Percentiles rank a stretch among this genome's conserved stretches.
These are phyloP conservation scores for Aradophagus sp. DNA, from an alignment of 1,140 invertebrate species.

Conservation along the genomic window DNA sequence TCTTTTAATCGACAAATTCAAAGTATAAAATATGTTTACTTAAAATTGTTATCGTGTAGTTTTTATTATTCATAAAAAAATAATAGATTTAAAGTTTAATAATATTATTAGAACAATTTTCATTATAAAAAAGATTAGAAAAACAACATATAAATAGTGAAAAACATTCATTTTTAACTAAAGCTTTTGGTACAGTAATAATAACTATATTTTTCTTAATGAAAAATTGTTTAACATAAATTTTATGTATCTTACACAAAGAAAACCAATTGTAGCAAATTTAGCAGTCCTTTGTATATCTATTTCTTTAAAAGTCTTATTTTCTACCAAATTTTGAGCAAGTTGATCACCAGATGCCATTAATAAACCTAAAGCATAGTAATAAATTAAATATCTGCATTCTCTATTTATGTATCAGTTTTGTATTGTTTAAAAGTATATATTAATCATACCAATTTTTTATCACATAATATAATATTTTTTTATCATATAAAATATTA, in stretches of 20 bases:
- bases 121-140: slow-evolving; percentile 9
- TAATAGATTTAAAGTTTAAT: too few relatives aligned
- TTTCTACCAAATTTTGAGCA: slow-evolving; percentile 77
- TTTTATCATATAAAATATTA: neutral
- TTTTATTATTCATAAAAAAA: too few relatives aligned
- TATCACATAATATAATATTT: slow-evolving; percentile 10
- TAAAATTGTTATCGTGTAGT: too few relatives aligned
- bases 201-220: too few relatives aligned
- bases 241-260: slow-evolving; percentile 39
- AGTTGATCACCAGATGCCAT: slow-evolving; percentile 78
- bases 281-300: slow-evolving; percentile 72
- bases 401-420: too few relatives aligned
- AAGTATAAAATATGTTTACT: too few relatives aligned
- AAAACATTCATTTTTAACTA: too few relatives aligned
- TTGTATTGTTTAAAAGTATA: neutral
- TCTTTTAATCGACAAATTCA: too few relatives aligned
- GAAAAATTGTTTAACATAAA: too few relatives aligned
- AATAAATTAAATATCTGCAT: slow-evolving; percentile 11
- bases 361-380: slow-evolving; percentile 70
- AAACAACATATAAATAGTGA: too few relatives aligned
- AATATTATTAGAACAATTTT: too few relatives aligned
- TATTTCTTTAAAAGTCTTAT: slow-evolving; percentile 67
- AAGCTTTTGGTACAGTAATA: too few relatives aligned
- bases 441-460: neutral
- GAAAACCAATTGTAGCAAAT: slow-evolving; percentile 75